Conservation (phyloP, 2,113 vertebrate genomes). For the Galbula dea region DNA sequence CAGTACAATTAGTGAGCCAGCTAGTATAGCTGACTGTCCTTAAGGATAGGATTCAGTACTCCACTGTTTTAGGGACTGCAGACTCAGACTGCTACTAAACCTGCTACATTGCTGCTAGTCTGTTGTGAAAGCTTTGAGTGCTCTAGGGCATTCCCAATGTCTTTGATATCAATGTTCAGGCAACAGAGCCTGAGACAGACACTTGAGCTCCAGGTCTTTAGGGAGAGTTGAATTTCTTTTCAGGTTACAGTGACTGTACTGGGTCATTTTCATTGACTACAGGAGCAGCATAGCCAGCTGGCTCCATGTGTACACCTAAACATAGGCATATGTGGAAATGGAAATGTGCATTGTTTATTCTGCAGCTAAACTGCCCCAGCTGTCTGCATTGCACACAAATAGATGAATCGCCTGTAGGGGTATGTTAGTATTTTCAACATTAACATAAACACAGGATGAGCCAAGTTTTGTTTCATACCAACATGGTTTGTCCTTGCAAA, state of each 20-base stretch:
- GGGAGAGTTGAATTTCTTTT: neutral
- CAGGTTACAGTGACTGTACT: neutral
- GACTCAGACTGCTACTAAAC: neutral
- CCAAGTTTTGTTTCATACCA: neutral
- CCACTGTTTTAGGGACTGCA: neutral
- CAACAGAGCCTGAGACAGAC: neutral
- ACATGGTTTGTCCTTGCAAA: neutral
- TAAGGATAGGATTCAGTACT: neutral
- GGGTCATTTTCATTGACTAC: neutral
- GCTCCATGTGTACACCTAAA: neutral
- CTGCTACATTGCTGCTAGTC: neutral
- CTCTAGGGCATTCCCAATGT: neutral
- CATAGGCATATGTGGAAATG: neutral
- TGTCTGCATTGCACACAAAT: neutral
- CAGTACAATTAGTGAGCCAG: neutral
- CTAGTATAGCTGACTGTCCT: neutral
- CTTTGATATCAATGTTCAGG: neutral
- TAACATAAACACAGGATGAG: neutral
- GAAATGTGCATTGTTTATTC: neutral
- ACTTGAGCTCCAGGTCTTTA: neutral
- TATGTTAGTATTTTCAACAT: neutral
- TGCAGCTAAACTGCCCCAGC: neutral
- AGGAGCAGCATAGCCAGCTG: neutral
- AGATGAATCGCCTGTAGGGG: accelerated
- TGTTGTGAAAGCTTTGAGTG: neutral